A percentile compares a stretch with the other conserved stretches of the same genome.
Conservation (phyloP, 2,113 vertebrate genomes). For the Urocolius indicus region DNA sequence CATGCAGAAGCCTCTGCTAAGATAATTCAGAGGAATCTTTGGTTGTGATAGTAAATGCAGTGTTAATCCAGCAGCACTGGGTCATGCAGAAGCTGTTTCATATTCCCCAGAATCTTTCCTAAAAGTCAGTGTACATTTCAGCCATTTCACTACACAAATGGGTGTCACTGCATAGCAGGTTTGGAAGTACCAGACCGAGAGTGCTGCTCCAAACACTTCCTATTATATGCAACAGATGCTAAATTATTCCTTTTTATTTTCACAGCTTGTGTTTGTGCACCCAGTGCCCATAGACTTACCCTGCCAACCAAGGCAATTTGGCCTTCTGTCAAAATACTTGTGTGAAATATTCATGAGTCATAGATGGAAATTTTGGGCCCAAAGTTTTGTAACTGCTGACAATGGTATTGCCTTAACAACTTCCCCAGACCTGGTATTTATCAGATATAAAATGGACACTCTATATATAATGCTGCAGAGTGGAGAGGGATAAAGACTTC, state of each 20-base stretch:
- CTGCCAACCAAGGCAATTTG: constrained; percentile 57
- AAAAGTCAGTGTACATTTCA: constrained; percentile 30
- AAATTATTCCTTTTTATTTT: constrained; percentile 66
- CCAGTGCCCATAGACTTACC: constrained; percentile 22
- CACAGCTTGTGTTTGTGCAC: constrained; percentile 62
- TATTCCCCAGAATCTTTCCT: constrained; percentile 28
- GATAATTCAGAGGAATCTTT: neutral
- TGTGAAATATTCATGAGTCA: constrained; percentile 49
- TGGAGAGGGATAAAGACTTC: neutral
- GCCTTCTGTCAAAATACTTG: constrained; percentile 23
- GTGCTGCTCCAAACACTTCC: constrained; percentile 29
- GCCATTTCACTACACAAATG: neutral
- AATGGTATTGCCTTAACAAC: neutral
- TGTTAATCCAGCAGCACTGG: neutral
- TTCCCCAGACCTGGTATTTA: neutral
- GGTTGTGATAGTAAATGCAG: neutral
- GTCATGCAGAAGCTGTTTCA: constrained; percentile 29
- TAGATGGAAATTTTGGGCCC: neutral
- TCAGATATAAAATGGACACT: neutral
- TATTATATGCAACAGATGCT: constrained; percentile 51
- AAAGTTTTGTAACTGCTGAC: constrained; percentile 5
- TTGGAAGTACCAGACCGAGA: constrained; percentile 22
- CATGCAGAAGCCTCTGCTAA: neutral
- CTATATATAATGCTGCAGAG: neutral
- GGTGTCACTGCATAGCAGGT: constrained; percentile 8